Conservation (phyloP, 2,888 invertebrate genomes). For the Rhingia campestris region DNA sequence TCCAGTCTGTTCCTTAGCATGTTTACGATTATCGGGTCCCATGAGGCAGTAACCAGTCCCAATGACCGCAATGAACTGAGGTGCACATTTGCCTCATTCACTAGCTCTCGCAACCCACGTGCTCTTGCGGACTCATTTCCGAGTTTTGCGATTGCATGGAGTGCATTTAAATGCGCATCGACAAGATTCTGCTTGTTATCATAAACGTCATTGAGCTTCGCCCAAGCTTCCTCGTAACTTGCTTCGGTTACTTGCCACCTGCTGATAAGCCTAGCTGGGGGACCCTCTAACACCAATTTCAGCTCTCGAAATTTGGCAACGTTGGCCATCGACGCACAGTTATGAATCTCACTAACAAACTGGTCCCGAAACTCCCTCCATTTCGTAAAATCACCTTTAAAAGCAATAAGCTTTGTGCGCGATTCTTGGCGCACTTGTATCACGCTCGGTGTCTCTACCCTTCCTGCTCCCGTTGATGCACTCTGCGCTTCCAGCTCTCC, state of each 20-base stretch:
- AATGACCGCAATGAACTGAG: constrained; percentile 25
- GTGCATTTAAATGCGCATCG: constrained; percentile 14
- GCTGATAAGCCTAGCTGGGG: background rate
- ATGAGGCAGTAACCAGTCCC: constrained; percentile 10
- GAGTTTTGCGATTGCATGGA: constrained; percentile 8
- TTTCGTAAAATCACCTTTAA: constrained; percentile 11
- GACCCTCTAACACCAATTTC: background rate
- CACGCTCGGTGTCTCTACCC: background rate
- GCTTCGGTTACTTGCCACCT: background rate
- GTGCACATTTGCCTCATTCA: constrained; percentile 30
- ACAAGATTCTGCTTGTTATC: constrained; percentile 15
- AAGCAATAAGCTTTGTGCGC: background rate
- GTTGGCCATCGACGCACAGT: background rate
- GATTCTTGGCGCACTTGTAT: constrained; percentile 14
- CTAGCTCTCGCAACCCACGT: constrained; percentile 14
- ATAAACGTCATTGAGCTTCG: background rate
- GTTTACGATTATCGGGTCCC: constrained; percentile 16
- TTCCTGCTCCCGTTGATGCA: background rate
- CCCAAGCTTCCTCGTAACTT: background rate
- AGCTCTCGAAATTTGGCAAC: constrained; percentile 24
- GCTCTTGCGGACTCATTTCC: background rate
- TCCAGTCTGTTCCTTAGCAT: constrained; percentile 23
- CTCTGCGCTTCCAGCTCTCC: background rate
- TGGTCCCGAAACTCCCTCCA: background rate
- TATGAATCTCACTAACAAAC: constrained; percentile 2